Conservation (phyloP, 2,113 vertebrate species). For the Gila orcuttii region DNA sequence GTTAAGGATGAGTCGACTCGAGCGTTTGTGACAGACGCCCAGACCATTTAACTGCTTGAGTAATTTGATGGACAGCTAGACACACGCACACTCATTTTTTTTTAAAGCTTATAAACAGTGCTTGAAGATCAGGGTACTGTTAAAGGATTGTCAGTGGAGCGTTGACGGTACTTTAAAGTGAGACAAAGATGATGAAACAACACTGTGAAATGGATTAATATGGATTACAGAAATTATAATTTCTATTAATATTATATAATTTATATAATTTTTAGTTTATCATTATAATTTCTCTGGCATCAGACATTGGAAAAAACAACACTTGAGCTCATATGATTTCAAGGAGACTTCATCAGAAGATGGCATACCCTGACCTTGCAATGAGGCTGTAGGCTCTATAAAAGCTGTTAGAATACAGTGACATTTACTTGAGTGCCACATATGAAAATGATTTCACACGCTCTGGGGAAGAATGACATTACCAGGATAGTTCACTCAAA, state of each 20-base stretch:
- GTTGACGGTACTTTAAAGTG: not conserved
- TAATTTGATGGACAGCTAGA: slow-evolving; percentile 36
- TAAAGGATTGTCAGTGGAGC: not conserved
- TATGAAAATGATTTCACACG: not conserved
- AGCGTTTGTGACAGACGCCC: slow-evolving; percentile 47
- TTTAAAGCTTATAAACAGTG: slow-evolving; percentile 31
- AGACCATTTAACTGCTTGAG: slow-evolving; percentile 33
- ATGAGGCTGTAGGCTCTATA: slow-evolving; percentile 17
- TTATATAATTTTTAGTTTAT: no score
- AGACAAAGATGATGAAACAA: not conserved
- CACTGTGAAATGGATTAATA: slow-evolving; percentile 24
- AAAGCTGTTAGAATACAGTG: slow-evolving; percentile 37
- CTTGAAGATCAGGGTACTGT: slow-evolving; percentile 2
- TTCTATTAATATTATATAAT: no score
- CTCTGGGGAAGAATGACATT: slow-evolving; percentile 35
- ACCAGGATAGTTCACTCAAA: slow-evolving; percentile 4
- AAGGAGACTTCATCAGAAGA: slow-evolving; percentile 35
- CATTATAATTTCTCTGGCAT: no score
- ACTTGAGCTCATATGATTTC: slow-evolving; percentile 18
- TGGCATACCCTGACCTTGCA: slow-evolving; percentile 32
- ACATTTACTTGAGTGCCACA: slow-evolving; percentile 42
- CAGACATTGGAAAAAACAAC: not conserved
- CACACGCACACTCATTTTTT: not conserved
- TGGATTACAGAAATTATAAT: no score
- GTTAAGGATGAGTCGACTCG: slow-evolving; percentile 25